Conservation (phyloP, 2,113 vertebrate species). For the Solenodon paradoxus region DNA sequence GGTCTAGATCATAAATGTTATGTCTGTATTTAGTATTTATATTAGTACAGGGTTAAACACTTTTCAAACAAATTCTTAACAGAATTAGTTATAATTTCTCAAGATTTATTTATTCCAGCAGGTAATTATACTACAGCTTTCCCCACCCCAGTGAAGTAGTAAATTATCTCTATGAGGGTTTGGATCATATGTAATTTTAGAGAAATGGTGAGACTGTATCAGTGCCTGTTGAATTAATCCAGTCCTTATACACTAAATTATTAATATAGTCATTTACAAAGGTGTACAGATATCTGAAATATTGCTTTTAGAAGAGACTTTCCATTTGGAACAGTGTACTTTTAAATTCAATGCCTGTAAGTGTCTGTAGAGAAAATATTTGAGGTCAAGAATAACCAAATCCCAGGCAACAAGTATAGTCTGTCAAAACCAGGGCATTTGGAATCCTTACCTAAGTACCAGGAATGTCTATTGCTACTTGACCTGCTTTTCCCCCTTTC, state of each 20-base stretch:
- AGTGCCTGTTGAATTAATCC: not conserved
- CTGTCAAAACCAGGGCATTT: conserved; percentile 50
- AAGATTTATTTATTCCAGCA: not conserved
- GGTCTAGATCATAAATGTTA: not conserved
- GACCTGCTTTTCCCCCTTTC: conserved; percentile 48
- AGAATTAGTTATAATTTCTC: conserved; percentile 29
- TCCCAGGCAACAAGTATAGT: conserved; percentile 22
- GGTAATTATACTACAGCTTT: not conserved
- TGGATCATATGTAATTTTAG: conserved; percentile 9
- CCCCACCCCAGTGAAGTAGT: not conserved
- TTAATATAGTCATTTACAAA: conserved; percentile 4
- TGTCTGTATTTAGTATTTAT: not conserved
- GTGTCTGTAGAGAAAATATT: conserved; percentile 35
- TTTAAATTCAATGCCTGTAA: conserved; percentile 14
- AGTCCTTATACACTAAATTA: not conserved
- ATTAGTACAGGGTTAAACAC: not conserved
- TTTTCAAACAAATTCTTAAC: not conserved
- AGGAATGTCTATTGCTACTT: conserved; percentile 50
- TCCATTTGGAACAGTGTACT: not conserved
- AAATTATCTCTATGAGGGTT: not conserved
- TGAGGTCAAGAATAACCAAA: conserved; percentile 55
- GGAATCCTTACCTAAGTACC: conserved; percentile 31
- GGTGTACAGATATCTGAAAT: conserved; percentile 5
- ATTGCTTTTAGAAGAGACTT: conserved; percentile 39
- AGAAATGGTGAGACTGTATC: not conserved